Base-by-base conservation (phyloP, 2,888 invertebrate genomes). In the Stenichneumon culpator region DNA sequence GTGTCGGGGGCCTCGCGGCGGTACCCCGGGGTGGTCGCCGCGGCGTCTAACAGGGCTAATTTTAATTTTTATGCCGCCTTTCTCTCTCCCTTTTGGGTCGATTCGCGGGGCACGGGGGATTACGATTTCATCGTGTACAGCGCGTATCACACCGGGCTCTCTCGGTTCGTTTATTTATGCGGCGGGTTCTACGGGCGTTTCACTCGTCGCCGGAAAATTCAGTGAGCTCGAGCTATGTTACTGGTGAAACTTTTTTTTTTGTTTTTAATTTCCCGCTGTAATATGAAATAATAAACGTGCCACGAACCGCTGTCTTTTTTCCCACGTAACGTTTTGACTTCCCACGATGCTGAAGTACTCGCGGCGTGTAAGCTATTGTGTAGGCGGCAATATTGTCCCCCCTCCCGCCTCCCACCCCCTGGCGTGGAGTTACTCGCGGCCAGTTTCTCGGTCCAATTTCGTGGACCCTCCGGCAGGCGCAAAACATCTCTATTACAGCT, bases 41-140 rank as follows among this genome's bases (percentile, higher is more conserved):
- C 65, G 82, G 79, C 7, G 78, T 82, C 79, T 79, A 86, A 79
- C 83, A 25, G 87, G 88, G 92, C 93, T 94, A 94, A 94, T 94
- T 94, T 94, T 93, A 93, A 94, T 94, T 93, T 93, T 93, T 93
- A 91, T 90, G 89, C 91, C 90, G 79, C 87, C 83, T 74, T n/a
- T 65, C 44, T 19, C 19, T 70, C 67, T 52, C 52, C 50, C 72
- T 82, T 63, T 14, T 4, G 50, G 74, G 19, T 74, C 68, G 67
- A 83, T 74, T 83, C 65, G 78, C 79, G 84, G 28, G 75, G 79
- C 44, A 54, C 63, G 83, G 83, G 79, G 88, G 88, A 90, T 89
- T 90, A 88, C 83, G 69, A 80, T 87, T 86, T 83, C 84, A 86
- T 80, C 86, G 80, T 75, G 74, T 74, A 79, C 19, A 22, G 68